These are phyloP conservation scores for Callyntrura guangdongensis DNA, from an alignment of 2,888 invertebrate genomes.

Conservation along the genomic window DNA sequence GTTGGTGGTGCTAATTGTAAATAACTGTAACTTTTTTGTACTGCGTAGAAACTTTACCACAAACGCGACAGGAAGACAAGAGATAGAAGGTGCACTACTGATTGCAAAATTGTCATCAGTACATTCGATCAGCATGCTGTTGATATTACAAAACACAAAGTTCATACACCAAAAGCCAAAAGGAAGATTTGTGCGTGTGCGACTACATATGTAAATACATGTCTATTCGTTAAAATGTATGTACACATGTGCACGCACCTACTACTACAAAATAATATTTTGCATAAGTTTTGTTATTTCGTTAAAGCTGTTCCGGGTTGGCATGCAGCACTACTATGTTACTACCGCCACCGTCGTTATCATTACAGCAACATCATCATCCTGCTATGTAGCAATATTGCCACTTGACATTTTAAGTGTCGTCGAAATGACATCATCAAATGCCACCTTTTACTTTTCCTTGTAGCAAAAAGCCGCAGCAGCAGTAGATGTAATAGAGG, in stretches of 20 bases:
- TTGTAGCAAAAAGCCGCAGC: constrained; percentile 47
- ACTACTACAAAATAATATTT: background rate
- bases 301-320: constrained; percentile 62
- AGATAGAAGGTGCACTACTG: no score
- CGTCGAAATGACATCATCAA: constrained; percentile 63
- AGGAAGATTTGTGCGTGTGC: constrained; percentile 4
- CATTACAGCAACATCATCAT: background rate
- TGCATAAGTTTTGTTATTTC: constrained; percentile 1
- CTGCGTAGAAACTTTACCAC: background rate
- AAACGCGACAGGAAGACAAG: constrained; percentile 27
- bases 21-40: background rate
- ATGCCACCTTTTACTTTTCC: constrained; percentile 48
- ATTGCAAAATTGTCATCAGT: no score
- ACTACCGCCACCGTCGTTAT: constrained; percentile 2
- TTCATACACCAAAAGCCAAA: background rate
- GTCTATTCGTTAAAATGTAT: background rate
- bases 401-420: constrained; percentile 63
- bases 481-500: background rate
- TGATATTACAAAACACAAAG: constrained; percentile 12
- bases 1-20: no score
- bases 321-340: constrained; percentile 23
- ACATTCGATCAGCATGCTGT: background rate
- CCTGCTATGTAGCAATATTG: constrained; percentile 7
- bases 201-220: background rate
- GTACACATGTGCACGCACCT: background rate